A percentile compares a stretch with the other conserved stretches of the same genome.
These are phyloP conservation scores for Rhabdornis inornatus DNA, from an alignment of 2,113 vertebrate genomes.

Conservation along the genomic window DNA sequence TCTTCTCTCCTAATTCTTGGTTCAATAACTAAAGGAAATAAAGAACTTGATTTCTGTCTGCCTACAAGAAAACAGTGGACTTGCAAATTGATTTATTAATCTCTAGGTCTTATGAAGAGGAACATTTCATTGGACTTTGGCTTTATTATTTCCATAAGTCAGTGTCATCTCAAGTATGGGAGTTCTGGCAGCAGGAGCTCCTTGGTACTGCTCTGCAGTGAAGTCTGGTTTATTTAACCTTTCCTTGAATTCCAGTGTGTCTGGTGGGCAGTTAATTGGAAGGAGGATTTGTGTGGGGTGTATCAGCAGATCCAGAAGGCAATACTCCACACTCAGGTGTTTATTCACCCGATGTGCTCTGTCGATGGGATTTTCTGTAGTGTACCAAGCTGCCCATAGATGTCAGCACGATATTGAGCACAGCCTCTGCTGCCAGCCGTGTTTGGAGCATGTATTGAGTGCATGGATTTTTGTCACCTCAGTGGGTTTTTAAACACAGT, in stretches of 20 bases:
- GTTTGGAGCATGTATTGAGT: rapidly evolving
- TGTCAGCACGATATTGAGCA: background rate
- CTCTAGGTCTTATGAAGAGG: background rate
- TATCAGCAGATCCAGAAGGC: background rate
- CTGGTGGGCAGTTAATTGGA: background rate
- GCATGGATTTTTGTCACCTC: background rate
- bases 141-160: background rate
- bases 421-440: rapidly evolving
- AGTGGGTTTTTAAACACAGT: background rate
- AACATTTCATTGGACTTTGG: background rate
- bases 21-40: background rate
- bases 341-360: background rate
- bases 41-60: background rate
- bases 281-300: background rate
- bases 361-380: rapidly evolving
- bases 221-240: background rate
- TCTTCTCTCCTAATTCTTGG: background rate
- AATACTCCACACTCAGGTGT: rapidly evolving
- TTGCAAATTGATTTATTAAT: background rate
- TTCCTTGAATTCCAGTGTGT: background rate
- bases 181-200: background rate
- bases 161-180: no score
- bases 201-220: background rate
- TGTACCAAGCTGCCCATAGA: background rate
- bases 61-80: background rate